Conservation (phyloP, 2,888 invertebrate species). For the Acheta domesticus region DNA sequence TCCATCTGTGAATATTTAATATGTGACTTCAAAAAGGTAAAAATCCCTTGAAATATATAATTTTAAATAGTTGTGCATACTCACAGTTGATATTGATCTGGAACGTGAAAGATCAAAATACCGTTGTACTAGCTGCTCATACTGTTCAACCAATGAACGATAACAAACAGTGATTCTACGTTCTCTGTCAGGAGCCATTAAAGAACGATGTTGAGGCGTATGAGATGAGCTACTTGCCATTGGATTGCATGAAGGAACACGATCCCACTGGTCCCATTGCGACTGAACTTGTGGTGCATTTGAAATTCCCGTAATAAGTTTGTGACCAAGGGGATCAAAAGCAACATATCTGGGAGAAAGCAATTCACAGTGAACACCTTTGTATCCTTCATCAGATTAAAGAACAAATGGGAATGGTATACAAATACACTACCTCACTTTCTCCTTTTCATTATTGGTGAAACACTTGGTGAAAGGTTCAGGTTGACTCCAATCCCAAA, state of each 20-base stretch:
- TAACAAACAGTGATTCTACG: conserved; percentile 51
- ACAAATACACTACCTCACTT: conserved; percentile 62
- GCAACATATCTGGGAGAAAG: conserved; percentile 67
- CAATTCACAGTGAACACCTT: not conserved
- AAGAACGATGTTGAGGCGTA: conserved; percentile 27
- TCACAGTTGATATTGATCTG: conserved; percentile 50
- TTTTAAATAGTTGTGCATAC: conserved; percentile 28
- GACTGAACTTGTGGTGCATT: conserved; percentile 53
- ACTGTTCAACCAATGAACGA: conserved; percentile 52
- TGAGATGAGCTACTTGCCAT: not conserved
- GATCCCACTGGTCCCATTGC: conserved; percentile 51
- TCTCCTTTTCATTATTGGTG: conserved; percentile 73
- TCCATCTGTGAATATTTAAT: conserved; percentile 54
- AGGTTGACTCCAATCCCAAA: conserved; percentile 85
- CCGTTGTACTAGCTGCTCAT: conserved; percentile 52
- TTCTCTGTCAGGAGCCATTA: conserved; percentile 46
- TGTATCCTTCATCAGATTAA: not conserved
- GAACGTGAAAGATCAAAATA: conserved; percentile 50
- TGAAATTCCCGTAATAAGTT: conserved; percentile 80
- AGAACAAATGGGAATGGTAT: not conserved
- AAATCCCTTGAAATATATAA: not conserved
- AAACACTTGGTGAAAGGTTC: conserved; percentile 70
- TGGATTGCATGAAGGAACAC: not conserved
- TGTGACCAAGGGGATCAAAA: conserved; percentile 76
- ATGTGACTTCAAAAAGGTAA: not conserved